Evolutionary conservation across 2,888 invertebrate genomes (phyloP), one percentile per base, ranked within the genome.

Genomic region (Synanthedon formicaeformis): DNA sequence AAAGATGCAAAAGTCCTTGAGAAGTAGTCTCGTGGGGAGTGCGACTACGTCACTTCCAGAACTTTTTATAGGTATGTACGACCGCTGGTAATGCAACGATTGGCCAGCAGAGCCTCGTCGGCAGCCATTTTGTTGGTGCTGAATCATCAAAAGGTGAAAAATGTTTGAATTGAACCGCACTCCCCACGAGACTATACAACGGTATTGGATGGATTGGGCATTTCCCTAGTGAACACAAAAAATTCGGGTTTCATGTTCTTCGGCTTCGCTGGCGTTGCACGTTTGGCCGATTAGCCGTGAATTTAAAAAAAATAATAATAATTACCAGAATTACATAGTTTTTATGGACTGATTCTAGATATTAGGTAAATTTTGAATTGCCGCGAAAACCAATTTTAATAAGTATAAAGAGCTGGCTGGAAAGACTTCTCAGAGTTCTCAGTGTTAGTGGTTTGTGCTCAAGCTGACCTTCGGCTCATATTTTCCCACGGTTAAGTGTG

Each of bases 91-190:
- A 65, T 67, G 64, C 66, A 67, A 73, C 64, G 78, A 85, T 86
- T 86, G 86, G 85, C 73, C 77, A 75, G 78, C 73, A 79, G 78
- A 83, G 79, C 84, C 85, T 86, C 77, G 78, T 73, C 76, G 85
- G 89, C 89, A 87, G 91, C 91, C 91, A 91, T 91, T 89, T 91
- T 90, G 89, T 80, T 70, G 76, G 74, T 89, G 89, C 83, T 90
- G 90, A 89, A 86, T 90, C 89, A 89, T 88, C 89, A 84, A 84
- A 85, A 84, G 85, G 84, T 84, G 90, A 90, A 90, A 89, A 89
- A 90, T 89, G 84, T 86, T 82, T 85, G 80, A 88, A 81, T 78
- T 81, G 78, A 78, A 76, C 71, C 71, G 78, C 74, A 88, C 89
- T 89, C 87, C 89, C 78, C 81, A 82, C 85, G 85, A 89, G 90